Evolutionary conservation across 2,888 invertebrate genomes (phyloP).

Genomic region (Diaprepes abbreviatus): DNA sequence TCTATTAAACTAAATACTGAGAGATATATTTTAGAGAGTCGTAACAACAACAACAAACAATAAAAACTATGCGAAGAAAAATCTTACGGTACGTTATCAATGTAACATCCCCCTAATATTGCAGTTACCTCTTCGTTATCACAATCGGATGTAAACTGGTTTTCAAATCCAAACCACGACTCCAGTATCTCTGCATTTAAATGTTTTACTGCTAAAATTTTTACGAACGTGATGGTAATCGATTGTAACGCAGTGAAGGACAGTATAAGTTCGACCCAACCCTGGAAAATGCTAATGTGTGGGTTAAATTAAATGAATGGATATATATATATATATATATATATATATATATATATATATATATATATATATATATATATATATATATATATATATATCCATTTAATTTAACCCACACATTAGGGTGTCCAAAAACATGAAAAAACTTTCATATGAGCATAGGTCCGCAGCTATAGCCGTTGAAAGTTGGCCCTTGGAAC

Average conservation of each 20-base stretch:
- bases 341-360: background rate
- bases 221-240: background rate
- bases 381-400: background rate
- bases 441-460: too few species aligned
- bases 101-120: conserved; percentile 1
- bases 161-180: conserved; percentile 22
- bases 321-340: background rate
- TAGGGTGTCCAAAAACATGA: too few species aligned
- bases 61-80: too few species aligned
- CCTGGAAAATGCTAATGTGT: too few species aligned
- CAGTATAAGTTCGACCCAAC: too few species aligned
- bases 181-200: conserved; percentile 29
- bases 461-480: too few species aligned
- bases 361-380: background rate
- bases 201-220: conserved; percentile 25
- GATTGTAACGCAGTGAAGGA: background rate
- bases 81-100: too few species aligned
- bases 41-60: too few species aligned
- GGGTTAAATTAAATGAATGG: background rate
- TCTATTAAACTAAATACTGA: too few species aligned
- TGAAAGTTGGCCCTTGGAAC: too few species aligned
- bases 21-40: too few species aligned
- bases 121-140: conserved; percentile 14
- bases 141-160: conserved; percentile 30
- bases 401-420: too few species aligned